phyloP scores from a whole-genome alignment of 2,797 vertebrate species.

The Furcifer pardalis region DNA sequence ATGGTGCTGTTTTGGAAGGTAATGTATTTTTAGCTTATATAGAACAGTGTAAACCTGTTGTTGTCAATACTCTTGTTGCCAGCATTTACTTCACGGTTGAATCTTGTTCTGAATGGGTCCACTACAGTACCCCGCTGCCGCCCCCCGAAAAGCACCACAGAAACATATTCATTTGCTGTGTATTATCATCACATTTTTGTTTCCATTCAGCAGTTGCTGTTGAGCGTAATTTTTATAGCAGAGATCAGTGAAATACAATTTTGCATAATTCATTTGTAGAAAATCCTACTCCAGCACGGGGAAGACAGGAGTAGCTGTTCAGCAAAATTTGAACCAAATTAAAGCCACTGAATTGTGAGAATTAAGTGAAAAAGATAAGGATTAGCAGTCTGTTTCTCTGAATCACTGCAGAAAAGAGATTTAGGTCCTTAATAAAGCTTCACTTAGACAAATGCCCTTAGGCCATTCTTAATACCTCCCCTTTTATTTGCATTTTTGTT shows the following conservation, averaged over 20 bases:
- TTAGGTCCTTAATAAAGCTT: not conserved
- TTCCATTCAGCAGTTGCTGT: constrained; percentile 23
- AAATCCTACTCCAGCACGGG: not conserved
- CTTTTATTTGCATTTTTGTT: not conserved
- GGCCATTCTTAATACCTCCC: not conserved
- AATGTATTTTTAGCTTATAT: constrained; percentile 39
- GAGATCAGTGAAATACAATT: not conserved
- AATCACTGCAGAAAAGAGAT: not conserved
- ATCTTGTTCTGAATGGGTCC: constrained; percentile 34
- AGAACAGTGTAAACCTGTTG: constrained; percentile 30
- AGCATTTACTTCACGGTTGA: constrained; percentile 19
- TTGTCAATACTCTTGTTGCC: constrained; percentile 10
- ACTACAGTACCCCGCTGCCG: constrained; percentile 15
- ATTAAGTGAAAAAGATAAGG: not conserved
- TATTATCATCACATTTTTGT: constrained; percentile 24
- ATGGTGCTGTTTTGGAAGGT: constrained; percentile 33
- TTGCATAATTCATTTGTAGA: not conserved
- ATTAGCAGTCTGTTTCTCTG: not conserved
- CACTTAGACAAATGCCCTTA: not conserved
- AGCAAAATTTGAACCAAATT: not conserved
- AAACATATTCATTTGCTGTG: constrained; percentile 29
- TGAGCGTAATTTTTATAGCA: constrained; percentile 17
- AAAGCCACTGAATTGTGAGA: not conserved
- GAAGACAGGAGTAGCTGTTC: not conserved
- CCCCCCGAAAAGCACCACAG: constrained; percentile 13